Percentiles rank a stretch among this genome's conserved stretches.
These are phyloP conservation scores for Dusona sp. DNA, from an alignment of 2,888 invertebrate species.

Conservation along the genomic window DNA sequence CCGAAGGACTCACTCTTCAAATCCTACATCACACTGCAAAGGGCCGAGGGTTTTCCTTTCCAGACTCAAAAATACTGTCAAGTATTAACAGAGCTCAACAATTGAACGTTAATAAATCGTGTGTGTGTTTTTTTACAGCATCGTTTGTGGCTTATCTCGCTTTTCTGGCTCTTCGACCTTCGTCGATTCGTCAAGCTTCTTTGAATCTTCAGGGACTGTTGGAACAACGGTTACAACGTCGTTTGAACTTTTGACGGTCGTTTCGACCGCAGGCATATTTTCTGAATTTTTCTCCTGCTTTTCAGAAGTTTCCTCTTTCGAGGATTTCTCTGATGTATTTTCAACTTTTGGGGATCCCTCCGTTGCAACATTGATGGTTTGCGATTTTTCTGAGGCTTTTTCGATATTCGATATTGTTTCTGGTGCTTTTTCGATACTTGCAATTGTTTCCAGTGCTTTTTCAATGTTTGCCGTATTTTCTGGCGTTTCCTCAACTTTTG, in stretches of 20 bases:
- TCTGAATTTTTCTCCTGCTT: slow-evolving; percentile 2
- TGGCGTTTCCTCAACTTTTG: background rate
- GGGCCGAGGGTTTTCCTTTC: slow-evolving; percentile 20
- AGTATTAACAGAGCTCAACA: slow-evolving; percentile 56
- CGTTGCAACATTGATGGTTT: background rate
- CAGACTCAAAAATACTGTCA: slow-evolving; percentile 55
- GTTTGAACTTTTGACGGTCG: slow-evolving; percentile 2
- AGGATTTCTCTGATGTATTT: background rate
- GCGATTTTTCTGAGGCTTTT: background rate
- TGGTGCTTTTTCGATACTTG: background rate
- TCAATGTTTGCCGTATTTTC: background rate
- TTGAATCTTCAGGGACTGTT: slow-evolving; percentile 22
- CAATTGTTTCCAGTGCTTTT: background rate
- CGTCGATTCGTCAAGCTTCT: slow-evolving; percentile 45
- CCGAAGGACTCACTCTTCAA: slow-evolving; percentile 33
- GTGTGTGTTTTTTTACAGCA: slow-evolving; percentile 49
- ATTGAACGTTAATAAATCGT: slow-evolving; percentile 44
- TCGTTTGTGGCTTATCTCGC: slow-evolving; percentile 54
- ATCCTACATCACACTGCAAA: slow-evolving; percentile 58
- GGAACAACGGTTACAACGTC: background rate
- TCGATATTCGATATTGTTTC: slow-evolving; percentile 3
- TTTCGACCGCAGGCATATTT: slow-evolving; percentile 22
- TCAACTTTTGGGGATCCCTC: background rate
- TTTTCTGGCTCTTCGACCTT: slow-evolving; percentile 49
- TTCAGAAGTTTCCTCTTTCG: slow-evolving; percentile 8